Conservation (phyloP, 2,113 vertebrate genomes). For the Festucalex cinctus region DNA sequence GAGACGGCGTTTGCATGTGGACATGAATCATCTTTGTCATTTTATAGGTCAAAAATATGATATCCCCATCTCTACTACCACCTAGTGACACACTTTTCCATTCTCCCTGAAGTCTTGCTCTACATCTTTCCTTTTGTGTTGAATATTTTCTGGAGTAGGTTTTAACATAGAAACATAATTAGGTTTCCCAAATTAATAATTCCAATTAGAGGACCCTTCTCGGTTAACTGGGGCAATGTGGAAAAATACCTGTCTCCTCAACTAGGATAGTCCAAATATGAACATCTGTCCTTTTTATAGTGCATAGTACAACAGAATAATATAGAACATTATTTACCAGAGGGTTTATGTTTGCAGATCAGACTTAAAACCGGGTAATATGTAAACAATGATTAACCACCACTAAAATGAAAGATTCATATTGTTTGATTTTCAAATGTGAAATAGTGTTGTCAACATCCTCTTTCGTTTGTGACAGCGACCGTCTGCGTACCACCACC, state of each 20-base stretch:
- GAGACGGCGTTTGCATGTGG: not conserved
- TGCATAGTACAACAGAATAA: not conserved
- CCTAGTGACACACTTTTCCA: conserved; percentile 70
- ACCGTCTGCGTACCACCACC: conserved; percentile 93
- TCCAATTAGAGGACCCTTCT: conserved; percentile 73
- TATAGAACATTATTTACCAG: not conserved
- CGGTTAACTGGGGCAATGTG: conserved; percentile 70
- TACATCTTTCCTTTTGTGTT: conserved; percentile 62
- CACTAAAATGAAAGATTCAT: not conserved
- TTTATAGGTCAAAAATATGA: conserved; percentile 37
- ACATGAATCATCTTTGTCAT: conserved; percentile 17
- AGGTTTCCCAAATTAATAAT: conserved; percentile 77
- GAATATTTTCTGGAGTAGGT: conserved; percentile 65
- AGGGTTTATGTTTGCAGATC: not conserved
- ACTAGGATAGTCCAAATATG: conserved; percentile 53
- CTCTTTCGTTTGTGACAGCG: conserved; percentile 63
- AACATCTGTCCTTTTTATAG: conserved; percentile 12
- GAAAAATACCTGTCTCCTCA: conserved; percentile 48
- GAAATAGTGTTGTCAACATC: not conserved
- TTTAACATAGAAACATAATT: conserved; percentile 81
- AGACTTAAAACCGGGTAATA: not conserved
- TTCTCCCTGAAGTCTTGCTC: conserved; percentile 64
- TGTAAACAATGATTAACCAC: not conserved
- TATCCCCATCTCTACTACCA: conserved; percentile 42
- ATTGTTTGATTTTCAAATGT: not conserved